A percentile compares a stretch with the other conserved stretches of the same genome.
Evolutionary conservation across 2,113 vertebrate species (phyloP).

Genomic region (Theristicus caerulescens): DNA sequence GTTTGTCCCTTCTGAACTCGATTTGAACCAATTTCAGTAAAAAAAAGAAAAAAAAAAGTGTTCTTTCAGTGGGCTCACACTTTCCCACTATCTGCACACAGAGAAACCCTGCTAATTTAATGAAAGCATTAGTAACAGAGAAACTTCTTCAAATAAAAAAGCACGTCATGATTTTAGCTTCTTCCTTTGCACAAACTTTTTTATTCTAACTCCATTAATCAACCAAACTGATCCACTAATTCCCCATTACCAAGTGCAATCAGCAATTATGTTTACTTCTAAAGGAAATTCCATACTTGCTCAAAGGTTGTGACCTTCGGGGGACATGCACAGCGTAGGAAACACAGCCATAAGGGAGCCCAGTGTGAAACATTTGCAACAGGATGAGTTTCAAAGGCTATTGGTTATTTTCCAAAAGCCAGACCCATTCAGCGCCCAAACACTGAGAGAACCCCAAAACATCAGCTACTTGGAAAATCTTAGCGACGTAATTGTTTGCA

Average conservation of each 20-base stretch:
- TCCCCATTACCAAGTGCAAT: neutral
- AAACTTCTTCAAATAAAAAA: neutral
- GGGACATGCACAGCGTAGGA: neutral
- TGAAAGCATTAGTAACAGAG: neutral
- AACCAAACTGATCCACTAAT: neutral
- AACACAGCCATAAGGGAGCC: neutral
- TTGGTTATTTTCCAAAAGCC: neutral
- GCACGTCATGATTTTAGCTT: neutral
- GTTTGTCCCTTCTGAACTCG: neutral
- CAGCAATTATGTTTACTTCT: neutral
- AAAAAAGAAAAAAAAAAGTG: neutral
- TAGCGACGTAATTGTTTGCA: fast-evolving
- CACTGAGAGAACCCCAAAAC: neutral
- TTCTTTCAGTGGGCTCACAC: neutral
- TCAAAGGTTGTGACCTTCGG: neutral
- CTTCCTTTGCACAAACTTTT: neutral
- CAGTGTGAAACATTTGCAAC: neutral
- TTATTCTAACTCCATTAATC: neutral
- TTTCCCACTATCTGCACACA: neutral
- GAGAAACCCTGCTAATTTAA: neutral
- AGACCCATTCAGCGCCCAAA: neutral
- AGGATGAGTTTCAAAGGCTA: neutral
- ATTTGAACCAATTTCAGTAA: neutral
- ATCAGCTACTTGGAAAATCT: neutral
- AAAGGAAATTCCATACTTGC: neutral